Evolutionary conservation across 2,797 vertebrate genomes (phyloP).

Genomic region (Setipinna tenuifilis): DNA sequence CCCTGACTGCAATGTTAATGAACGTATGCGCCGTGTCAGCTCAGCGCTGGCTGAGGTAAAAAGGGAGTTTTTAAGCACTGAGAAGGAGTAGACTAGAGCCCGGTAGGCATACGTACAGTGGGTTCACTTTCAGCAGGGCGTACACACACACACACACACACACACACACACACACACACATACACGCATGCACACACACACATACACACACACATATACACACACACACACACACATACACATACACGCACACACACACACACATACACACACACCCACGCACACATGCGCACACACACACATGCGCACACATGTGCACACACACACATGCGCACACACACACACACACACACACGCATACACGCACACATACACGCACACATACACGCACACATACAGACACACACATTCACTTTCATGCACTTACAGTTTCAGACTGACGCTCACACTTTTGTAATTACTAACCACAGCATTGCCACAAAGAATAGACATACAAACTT

Average conservation of each 20-base stretch:
- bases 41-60: slow-evolving; percentile 28
- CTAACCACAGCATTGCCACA: background rate
- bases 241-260: slow-evolving; percentile 23
- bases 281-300: slow-evolving; percentile 26
- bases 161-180: background rate
- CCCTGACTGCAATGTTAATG: slow-evolving; percentile 49
- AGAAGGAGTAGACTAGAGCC: slow-evolving; percentile 1
- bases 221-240: too few species aligned
- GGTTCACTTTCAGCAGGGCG: too few species aligned
- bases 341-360: background rate
- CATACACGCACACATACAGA: background rate
- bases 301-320: slow-evolving; percentile 11
- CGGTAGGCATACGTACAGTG: background rate
- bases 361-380: background rate
- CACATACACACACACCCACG: background rate
- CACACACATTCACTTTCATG: background rate
- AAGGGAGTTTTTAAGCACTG: background rate
- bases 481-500: background rate
- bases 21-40: slow-evolving; percentile 36
- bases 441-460: background rate
- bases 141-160: too few species aligned
- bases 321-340: background rate
- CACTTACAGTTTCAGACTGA: background rate
- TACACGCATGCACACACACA: too few species aligned
- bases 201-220: too few species aligned